Percentiles rank a stretch among this genome's conserved stretches.
Evolutionary conservation across 2,888 invertebrate genomes (phyloP).

Genomic region (Leptinotarsa juncta): DNA sequence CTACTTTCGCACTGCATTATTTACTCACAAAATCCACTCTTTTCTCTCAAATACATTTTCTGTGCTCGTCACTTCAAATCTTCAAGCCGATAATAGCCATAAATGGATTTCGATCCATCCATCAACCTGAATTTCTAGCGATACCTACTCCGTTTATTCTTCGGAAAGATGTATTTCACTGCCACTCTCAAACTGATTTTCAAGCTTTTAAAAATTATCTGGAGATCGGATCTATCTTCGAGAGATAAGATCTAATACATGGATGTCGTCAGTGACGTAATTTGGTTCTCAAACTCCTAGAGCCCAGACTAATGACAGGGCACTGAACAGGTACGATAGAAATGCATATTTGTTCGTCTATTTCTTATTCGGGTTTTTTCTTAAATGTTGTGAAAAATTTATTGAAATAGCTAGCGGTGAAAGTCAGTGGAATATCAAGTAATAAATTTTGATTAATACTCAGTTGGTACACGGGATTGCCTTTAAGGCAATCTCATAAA

Average conservation of each 20-base stretch:
- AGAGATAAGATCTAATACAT: background rate
- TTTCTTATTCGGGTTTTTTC: too few relatives aligned
- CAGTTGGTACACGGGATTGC: too few relatives aligned
- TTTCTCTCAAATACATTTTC: too few relatives aligned
- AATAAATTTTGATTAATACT: too few relatives aligned
- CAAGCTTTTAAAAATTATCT: background rate
- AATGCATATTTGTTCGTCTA: background rate
- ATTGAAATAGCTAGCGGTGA: too few relatives aligned
- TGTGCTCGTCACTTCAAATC: too few relatives aligned
- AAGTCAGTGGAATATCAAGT: too few relatives aligned
- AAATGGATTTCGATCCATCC: background rate
- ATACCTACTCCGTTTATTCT: background rate
- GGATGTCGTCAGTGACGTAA: background rate
- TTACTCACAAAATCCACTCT: too few relatives aligned
- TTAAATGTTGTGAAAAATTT: too few relatives aligned
- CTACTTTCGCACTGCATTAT: too few relatives aligned
- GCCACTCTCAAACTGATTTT: background rate
- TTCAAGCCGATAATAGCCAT: too few relatives aligned
- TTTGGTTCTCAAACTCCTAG: background rate
- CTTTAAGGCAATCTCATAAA: too few relatives aligned
- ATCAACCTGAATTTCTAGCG: background rate
- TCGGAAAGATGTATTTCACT: background rate
- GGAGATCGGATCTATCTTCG: background rate
- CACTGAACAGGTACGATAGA: background rate
- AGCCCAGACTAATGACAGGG: background rate